Base-by-base conservation (phyloP, 1,140 invertebrate species). In the Cyclargus thomasi region DNA sequence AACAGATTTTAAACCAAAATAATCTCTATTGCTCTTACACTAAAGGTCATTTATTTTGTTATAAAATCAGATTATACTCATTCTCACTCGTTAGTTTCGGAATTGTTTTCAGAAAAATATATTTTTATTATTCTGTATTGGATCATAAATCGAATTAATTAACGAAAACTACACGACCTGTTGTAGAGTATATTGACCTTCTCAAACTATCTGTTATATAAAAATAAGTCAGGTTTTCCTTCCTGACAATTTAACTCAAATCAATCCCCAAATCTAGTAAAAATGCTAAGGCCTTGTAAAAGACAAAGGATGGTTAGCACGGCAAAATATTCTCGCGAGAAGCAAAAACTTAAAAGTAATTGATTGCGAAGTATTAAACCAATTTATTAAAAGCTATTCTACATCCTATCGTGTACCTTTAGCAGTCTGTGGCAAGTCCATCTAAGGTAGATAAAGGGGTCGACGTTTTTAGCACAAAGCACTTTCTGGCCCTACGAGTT, bases 391-490 rank as follows among this genome's bases (percentile, higher is more conserved):
- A n/a, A 35, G 4, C 36, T 47, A 47, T 47, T 4, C 39, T 8
- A 47, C 14, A 47, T 47, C 14, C 39, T 47, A 47, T 47, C 39
- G 39, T 47, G 39, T 47, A 29, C 29, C 39, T 47, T 59, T 67
- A 70, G 70, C n/a, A 71, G 75, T 82, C 84, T 85, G 78, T 86
- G 81, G 79, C 47, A 68, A 72, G 80, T 76, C 80, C 83, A 81
- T 85, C 76, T 82, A 73, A 76, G 72, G 72, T 73, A 83, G 84
- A 88, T 86, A 88, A 85, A 80, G 75, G 77, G 86, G 86, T 88
- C 83, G 86, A 88, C 84, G 80, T 86, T 88, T 88, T 85, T 88
- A 86, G 82, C 81, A 85, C 86, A 87, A 86, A 86, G 80, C 82
- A 76, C 84, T 83, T 83, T 86, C 84, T 86, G 82, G 75, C 81